A percentile compares a stretch with the other conserved stretches of the same genome.
phyloP scores from a whole-genome alignment of 1,140 invertebrate species.

The Phocides pigmalion region DNA sequence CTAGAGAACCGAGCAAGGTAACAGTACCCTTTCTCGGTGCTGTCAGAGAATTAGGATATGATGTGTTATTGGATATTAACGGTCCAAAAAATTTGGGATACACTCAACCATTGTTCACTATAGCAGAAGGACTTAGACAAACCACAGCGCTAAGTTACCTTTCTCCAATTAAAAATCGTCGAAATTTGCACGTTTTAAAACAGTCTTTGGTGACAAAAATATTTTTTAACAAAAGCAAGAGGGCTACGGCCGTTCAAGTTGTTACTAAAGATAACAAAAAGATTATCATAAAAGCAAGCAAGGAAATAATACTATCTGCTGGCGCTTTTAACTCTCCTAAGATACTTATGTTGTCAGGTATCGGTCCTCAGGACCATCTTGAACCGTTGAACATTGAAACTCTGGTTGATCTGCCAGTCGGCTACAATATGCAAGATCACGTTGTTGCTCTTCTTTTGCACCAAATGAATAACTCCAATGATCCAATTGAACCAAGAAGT shows the following conservation, averaged over 20 bases:
- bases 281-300: conserved; percentile 62
- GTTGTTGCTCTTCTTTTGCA: conserved; percentile 26
- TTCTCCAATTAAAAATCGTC: conserved; percentile 79
- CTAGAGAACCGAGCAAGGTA: too few relatives aligned
- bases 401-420: conserved; percentile 87
- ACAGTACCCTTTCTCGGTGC: too few relatives aligned
- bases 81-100: too few relatives aligned
- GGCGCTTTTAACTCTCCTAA: conserved; percentile 86
- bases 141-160: too few relatives aligned
- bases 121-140: too few relatives aligned
- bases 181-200: conserved; percentile 79
- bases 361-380: conserved; percentile 35
- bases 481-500: conserved; percentile 6
- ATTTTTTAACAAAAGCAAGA: conserved; percentile 82
- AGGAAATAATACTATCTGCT: conserved; percentile 86
- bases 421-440: conserved; percentile 85
- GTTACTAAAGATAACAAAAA: conserved; percentile 41
- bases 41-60: too few relatives aligned
- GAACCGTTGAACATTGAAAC: conserved; percentile 82
- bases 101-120: too few relatives aligned
- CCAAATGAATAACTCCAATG: conserved; percentile 36
- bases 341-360: conserved; percentile 86
- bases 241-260: conserved; percentile 84
- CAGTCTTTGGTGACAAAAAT: conserved; percentile 76
- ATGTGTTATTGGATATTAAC: too few relatives aligned